A percentile compares a stretch with the other conserved stretches of the same genome.
phyloP scores from a whole-genome alignment of 2,888 invertebrate genomes.

The Electrophaes corylata region DNA sequence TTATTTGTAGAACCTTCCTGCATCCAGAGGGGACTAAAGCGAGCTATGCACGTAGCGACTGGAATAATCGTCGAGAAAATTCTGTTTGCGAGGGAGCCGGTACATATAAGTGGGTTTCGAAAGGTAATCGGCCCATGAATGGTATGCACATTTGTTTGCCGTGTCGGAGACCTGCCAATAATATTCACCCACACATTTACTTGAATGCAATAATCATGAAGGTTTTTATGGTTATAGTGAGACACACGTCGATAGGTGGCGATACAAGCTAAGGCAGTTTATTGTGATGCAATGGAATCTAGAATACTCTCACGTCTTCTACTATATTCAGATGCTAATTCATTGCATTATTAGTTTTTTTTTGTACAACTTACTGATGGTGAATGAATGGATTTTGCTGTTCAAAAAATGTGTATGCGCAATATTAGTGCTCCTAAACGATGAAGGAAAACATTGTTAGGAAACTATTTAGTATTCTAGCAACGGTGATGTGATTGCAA shows the following conservation, averaged over 20 bases:
- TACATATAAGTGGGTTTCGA: conserved; percentile 39
- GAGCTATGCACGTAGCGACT: conserved; percentile 62
- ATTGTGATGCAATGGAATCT: conserved; percentile 58
- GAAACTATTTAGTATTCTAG: too few relatives aligned
- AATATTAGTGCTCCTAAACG: too few relatives aligned
- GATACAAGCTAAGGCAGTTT: conserved; percentile 55
- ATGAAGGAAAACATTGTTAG: too few relatives aligned
- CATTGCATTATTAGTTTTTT: conserved; percentile 26
- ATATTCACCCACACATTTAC: conserved; percentile 79
- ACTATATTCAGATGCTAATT: conserved; percentile 51
- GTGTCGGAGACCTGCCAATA: conserved; percentile 76
- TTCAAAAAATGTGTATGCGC: too few relatives aligned
- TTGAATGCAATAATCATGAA: conserved; percentile 67
- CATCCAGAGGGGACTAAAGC: conserved; percentile 77
- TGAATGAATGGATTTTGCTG: too few relatives aligned
- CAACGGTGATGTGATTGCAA: too few relatives aligned
- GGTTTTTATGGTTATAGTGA: conserved; percentile 71
- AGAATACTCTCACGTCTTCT: conserved; percentile 58
- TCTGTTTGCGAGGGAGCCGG: conserved; percentile 37
- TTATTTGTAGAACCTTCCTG: conserved; percentile 83
- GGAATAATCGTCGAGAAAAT: conserved; percentile 43
- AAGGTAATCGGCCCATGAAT: conserved; percentile 57
- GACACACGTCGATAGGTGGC: conserved; percentile 56
- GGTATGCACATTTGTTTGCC: conserved; percentile 60
- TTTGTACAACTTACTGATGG: conserved; percentile 1